These are phyloP conservation scores for Quadroppia sp. DNA, from an alignment of 2,888 invertebrate species.

Conservation along the genomic window DNA sequence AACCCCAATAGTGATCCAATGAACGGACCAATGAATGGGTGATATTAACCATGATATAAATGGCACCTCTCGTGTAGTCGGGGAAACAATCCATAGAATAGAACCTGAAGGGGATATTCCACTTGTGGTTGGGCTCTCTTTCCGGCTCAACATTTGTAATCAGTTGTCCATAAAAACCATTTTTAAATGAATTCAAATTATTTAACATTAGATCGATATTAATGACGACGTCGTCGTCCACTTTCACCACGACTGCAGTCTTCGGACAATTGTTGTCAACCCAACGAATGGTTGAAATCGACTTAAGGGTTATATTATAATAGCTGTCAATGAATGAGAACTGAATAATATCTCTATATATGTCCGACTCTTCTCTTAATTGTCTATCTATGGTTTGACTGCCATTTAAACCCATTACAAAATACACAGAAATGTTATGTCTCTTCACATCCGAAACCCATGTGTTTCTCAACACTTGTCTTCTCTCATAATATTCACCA, in stretches of 20 bases:
- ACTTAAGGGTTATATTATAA: not conserved
- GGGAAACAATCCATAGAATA: not conserved
- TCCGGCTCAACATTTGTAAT: not conserved
- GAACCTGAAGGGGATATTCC: not conserved
- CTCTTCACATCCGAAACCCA: not conserved
- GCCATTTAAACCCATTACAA: not conserved
- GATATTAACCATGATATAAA: not conserved
- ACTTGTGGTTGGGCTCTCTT: slow-evolving; percentile 25
- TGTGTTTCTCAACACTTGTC: not conserved
- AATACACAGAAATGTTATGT: not conserved
- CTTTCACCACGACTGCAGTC: not conserved
- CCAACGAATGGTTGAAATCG: not conserved
- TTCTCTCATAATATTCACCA: not conserved
- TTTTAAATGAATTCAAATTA: not conserved
- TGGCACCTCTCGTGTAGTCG: not conserved
- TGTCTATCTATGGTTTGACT: not conserved
- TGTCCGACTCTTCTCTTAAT: not conserved
- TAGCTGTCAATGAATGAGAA: not conserved
- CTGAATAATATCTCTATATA: not conserved
- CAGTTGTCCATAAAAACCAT: not conserved
- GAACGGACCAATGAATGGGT: not conserved
- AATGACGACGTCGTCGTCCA: not conserved
- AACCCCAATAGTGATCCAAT: not conserved
- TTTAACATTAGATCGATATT: not conserved
- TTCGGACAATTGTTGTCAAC: not conserved